These are phyloP conservation scores for Andricus grossulariae DNA, from an alignment of 1,140 invertebrate species.

Conservation along the genomic window DNA sequence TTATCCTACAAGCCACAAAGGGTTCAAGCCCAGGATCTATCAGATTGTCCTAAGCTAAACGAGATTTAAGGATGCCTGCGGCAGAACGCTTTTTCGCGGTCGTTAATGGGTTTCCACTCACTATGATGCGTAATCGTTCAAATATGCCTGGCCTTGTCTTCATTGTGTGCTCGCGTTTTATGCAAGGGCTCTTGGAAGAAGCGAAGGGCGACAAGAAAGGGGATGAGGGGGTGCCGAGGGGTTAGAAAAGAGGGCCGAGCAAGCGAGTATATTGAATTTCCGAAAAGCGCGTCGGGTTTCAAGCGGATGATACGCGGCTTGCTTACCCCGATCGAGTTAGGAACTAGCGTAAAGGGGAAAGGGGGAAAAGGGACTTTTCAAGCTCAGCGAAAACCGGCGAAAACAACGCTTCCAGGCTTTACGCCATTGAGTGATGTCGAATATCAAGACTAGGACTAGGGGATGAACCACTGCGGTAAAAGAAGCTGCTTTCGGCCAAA, in stretches of 20 bases:
- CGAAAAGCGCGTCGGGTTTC: conserved; percentile 67
- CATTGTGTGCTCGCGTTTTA: conserved; percentile 51
- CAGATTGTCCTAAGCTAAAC: background rate
- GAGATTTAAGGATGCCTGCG: conserved; percentile 2
- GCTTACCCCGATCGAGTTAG: conserved; percentile 59
- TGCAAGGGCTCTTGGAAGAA: conserved; percentile 36
- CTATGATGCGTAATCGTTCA: conserved; percentile 52
- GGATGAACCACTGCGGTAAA: conserved; percentile 4
- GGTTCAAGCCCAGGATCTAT: background rate
- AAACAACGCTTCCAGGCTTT: conserved; percentile 57
- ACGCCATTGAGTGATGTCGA: conserved; percentile 34
- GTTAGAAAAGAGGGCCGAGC: conserved; percentile 31
- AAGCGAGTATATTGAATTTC: conserved; percentile 68
- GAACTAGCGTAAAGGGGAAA: conserved; percentile 34
- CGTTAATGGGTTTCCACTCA: conserved; percentile 16
- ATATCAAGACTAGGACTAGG: conserved; percentile 36
- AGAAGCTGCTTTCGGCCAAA: conserved; percentile 33
- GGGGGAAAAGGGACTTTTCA: conserved; percentile 45
- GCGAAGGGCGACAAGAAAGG: conserved; percentile 36
- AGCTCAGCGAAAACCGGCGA: conserved; percentile 56
- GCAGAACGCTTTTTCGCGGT: background rate
- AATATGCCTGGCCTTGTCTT: conserved; percentile 51
- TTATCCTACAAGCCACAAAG: background rate
- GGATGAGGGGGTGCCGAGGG: conserved; percentile 34
- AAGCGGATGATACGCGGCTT: conserved; percentile 60